Evolutionary conservation across 2,888 invertebrate species (phyloP).

Genomic region (Ceramica pisi): DNA sequence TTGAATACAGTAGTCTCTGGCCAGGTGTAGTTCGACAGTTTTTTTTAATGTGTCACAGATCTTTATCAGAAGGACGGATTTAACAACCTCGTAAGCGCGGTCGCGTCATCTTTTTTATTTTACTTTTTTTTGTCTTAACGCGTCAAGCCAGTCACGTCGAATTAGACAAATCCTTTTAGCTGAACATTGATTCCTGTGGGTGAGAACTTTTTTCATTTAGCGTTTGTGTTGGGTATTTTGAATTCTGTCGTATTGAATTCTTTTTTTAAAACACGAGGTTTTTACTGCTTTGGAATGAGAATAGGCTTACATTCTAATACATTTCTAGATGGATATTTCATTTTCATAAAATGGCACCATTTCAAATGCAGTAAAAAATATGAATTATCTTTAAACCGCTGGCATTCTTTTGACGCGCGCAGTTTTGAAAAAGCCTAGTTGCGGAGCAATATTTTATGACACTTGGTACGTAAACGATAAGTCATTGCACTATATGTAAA

Average conservation of each 20-base stretch:
- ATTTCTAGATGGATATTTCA: no score
- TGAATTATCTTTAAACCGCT: no score
- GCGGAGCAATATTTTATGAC: no score
- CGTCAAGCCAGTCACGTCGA: slow-evolving; percentile 88
- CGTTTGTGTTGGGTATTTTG: slow-evolving; percentile 49
- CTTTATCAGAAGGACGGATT: slow-evolving; percentile 87
- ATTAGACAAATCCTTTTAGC: slow-evolving; percentile 88
- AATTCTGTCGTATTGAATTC: slow-evolving; percentile 16
- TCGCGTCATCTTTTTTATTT: slow-evolving; percentile 84
- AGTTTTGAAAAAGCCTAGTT: no score
- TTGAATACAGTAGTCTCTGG: slow-evolving; percentile 88
- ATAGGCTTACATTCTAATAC: not conserved
- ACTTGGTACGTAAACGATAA: no score
- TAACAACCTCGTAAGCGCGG: slow-evolving; percentile 87
- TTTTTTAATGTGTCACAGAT: slow-evolving; percentile 88
- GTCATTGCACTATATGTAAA: no score
- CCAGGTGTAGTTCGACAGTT: slow-evolving; percentile 72
- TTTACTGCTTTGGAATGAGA: slow-evolving; percentile 23
- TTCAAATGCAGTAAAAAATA: no score
- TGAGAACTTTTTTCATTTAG: slow-evolving; percentile 71
- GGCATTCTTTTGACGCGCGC: no score
- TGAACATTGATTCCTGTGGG: slow-evolving; percentile 82
- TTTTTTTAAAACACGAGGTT: slow-evolving; percentile 4
- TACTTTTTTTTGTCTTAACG: slow-evolving; percentile 75
- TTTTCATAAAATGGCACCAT: no score